These are phyloP conservation scores for Erebia ligea DNA, from an alignment of 2,888 invertebrate genomes.

Conservation along the genomic window DNA sequence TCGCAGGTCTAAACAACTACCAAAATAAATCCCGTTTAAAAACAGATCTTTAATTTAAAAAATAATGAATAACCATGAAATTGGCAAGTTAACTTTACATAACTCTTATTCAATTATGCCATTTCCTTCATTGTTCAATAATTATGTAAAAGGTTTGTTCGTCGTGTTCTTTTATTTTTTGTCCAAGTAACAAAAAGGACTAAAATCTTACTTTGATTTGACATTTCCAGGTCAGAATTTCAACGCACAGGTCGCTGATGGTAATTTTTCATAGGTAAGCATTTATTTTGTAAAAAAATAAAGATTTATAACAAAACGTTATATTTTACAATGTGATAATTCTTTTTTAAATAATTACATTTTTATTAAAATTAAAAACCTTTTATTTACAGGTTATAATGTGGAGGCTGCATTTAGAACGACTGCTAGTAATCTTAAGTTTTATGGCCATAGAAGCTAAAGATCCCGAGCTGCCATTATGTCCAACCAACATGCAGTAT, in stretches of 20 bases:
- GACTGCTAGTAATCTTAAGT: constrained; percentile 44
- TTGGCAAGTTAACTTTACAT: not conserved
- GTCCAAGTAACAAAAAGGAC: constrained; percentile 22
- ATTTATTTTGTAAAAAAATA: not conserved
- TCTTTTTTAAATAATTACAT: too few species aligned
- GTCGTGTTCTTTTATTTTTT: constrained; percentile 1
- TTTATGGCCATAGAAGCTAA: constrained; percentile 44
- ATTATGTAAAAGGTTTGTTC: constrained; percentile 16
- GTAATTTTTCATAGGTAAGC: not conserved
- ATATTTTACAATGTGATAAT: too few species aligned
- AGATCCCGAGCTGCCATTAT: constrained; percentile 63
- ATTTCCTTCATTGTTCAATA: constrained; percentile 34
- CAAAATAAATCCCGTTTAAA: too few species aligned
- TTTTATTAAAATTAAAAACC: too few species aligned
- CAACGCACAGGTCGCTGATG: not conserved
- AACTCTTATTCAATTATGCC: constrained; percentile 17
- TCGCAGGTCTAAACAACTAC: too few species aligned
- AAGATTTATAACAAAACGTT: not conserved
- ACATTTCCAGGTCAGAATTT: constrained; percentile 15
- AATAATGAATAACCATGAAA: too few species aligned
- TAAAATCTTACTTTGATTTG: constrained; percentile 3
- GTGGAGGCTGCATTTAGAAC: constrained; percentile 38
- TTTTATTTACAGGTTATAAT: constrained; percentile 53
- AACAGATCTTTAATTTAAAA: too few species aligned
- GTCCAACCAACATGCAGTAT: constrained; percentile 64